Percentiles rank a stretch among this genome's conserved stretches.
These are phyloP conservation scores for Pangasius larnaudii DNA, from an alignment of 2,797 vertebrate genomes.

Conservation along the genomic window DNA sequence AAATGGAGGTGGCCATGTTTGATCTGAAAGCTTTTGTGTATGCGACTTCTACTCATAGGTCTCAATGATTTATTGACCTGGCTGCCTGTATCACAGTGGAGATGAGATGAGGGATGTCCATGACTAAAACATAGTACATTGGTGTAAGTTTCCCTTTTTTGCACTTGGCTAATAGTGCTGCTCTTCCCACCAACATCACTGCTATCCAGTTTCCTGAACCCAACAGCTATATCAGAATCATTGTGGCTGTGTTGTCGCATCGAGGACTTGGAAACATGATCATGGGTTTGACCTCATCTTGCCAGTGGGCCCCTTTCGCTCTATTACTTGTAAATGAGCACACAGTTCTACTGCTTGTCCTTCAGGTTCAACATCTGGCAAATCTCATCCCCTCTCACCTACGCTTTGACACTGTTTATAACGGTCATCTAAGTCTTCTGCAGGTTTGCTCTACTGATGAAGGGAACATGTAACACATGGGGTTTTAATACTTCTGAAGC, in stretches of 20 bases:
- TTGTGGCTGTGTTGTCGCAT: constrained; percentile 74
- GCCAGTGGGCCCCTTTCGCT: constrained; percentile 67
- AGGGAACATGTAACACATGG: constrained; percentile 33
- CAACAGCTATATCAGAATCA: constrained; percentile 78
- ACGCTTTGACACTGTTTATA: constrained; percentile 65
- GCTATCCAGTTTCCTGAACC: constrained; percentile 74
- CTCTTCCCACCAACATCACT: constrained; percentile 67
- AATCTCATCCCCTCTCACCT: constrained; percentile 70
- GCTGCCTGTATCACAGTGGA: constrained; percentile 45
- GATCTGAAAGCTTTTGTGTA: background rate
- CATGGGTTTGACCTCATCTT: constrained; percentile 79
- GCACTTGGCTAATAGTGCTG: constrained; percentile 63
- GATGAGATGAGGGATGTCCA: constrained; percentile 52
- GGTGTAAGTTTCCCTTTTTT: constrained; percentile 69
- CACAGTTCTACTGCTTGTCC: constrained; percentile 53
- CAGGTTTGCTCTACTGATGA: constrained; percentile 36
- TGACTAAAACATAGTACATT: constrained; percentile 60
- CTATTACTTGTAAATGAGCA: constrained; percentile 23
- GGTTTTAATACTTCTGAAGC: background rate
- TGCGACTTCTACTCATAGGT: background rate
- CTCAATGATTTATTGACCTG: constrained; percentile 64
- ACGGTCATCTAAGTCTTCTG: constrained; percentile 59
- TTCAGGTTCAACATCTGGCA: constrained; percentile 74
- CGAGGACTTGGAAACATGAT: constrained; percentile 77
- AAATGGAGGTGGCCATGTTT: constrained; percentile 37